Base-by-base conservation (phyloP, 2,888 invertebrate genomes). In the Orchesellides sinensis region DNA sequence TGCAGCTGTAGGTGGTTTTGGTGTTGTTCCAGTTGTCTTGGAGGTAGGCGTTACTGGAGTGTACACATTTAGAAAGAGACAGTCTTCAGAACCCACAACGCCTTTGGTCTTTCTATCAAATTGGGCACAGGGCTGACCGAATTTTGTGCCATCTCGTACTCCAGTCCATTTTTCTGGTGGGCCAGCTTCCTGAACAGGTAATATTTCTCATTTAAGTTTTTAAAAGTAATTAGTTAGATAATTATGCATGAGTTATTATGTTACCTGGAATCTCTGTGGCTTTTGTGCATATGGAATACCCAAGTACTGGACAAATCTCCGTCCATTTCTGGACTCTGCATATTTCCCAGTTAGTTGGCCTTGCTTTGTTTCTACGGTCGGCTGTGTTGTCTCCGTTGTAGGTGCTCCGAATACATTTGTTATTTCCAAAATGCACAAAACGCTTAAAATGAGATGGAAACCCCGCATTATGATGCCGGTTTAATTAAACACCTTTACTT, bases 211-310 rank as follows among this genome's bases (percentile, higher is more conserved):
- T 32, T 32, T 6, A 32, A 32, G 32, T 32, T 32, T 32, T 32
- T 32, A 10, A 32, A 32, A 32, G 23, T 70, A 54, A 21, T 59
- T 35, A 17, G n/a, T 47, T n/a, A 47, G 17, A 35, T 4, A 40
- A 27, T 17, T 4, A 19, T 17, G 35, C 29, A 35, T 25, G 21
- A 66, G 45, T 35, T 23, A 12, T 10, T 35, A 14, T 12, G 17
- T 70, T 73, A 85, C 85, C 78, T 84, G 59, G 45, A 86, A 86
- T 17, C 84, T 25, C 40, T 40, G 40, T 1, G 85, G 85, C 45
- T 77, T 72, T 29, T 61, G 25, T 32, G 83, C 84, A 52, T 84
- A 86, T 14, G 86, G 86, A 40, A 86, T 83, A 0, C 84, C 84
- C 14, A 85, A 45, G 49, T 73, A 86, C 23, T 74, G 49, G 0